Percentiles rank a stretch among this genome's conserved stretches.
These are phyloP conservation scores for Athetis lepigone DNA, from an alignment of 2,888 invertebrate genomes.

Conservation along the genomic window DNA sequence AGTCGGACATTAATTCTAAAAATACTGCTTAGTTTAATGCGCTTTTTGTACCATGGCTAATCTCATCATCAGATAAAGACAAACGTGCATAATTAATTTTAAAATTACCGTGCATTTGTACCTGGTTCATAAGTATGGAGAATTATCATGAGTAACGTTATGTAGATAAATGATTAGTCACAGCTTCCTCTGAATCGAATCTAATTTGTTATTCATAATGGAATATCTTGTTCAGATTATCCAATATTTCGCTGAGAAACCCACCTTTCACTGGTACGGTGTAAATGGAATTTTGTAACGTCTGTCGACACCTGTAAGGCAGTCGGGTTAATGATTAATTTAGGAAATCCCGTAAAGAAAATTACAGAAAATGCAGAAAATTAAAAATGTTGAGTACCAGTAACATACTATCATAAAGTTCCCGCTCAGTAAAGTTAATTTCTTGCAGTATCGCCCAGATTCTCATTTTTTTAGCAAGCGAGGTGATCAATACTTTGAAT, in stretches of 20 bases:
- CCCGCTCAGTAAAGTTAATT: not conserved
- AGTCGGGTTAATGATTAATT: not conserved
- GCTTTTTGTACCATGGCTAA: conserved; percentile 26
- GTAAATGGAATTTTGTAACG: conserved; percentile 20
- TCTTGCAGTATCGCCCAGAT: not conserved
- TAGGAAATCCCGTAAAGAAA: not conserved
- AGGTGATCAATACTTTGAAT: not conserved
- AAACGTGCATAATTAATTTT: conserved; percentile 29
- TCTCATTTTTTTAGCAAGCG: not conserved
- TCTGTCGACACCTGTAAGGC: not conserved
- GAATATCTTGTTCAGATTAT: conserved; percentile 54
- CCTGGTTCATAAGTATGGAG: conserved; percentile 1
- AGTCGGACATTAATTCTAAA: conserved; percentile 20
- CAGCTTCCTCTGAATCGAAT: conserved; percentile 35
- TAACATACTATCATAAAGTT: no score
- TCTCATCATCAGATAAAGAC: conserved; percentile 25
- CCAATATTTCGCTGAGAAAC: conserved; percentile 45
- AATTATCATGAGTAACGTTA: conserved; percentile 25
- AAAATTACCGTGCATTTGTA: conserved; percentile 15
- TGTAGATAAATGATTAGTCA: conserved; percentile 51
- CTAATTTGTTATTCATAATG: conserved; percentile 41
- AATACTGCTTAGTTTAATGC: conserved; percentile 22
- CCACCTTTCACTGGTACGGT: conserved; percentile 48
- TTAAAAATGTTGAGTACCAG: not conserved
- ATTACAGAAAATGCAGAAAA: not conserved